A percentile compares a stretch with the other conserved stretches of the same genome.
Evolutionary conservation across 2,888 invertebrate genomes (phyloP).

Genomic region (Rutpela maculata): DNA sequence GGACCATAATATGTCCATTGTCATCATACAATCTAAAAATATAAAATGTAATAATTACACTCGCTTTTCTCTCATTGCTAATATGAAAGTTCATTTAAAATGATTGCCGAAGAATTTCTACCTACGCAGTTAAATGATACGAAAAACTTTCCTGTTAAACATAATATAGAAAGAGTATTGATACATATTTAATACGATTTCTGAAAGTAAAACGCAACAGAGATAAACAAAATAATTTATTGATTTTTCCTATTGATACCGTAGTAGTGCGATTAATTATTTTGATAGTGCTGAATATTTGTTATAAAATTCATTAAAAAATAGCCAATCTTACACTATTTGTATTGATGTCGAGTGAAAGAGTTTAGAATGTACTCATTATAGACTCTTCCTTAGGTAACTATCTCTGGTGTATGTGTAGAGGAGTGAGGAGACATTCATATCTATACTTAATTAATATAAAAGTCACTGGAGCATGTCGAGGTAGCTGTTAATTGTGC

Average conservation of each 20-base stretch:
- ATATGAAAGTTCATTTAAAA: slow-evolving; percentile 21
- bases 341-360: slow-evolving; percentile 27
- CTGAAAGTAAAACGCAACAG: slow-evolving; percentile 4
- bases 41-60: background rate
- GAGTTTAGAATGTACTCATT: slow-evolving; percentile 21
- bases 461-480: background rate
- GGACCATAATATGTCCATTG: background rate
- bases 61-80: background rate
- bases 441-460: background rate
- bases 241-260: slow-evolving; percentile 18
- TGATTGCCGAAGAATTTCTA: background rate
- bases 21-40: background rate
- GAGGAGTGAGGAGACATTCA: background rate
- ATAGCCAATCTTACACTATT: slow-evolving; percentile 23
- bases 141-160: background rate
- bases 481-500: background rate
- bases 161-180: background rate
- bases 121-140: background rate
- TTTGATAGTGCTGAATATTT: slow-evolving; percentile 14
- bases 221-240: slow-evolving; percentile 1
- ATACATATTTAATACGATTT: background rate
- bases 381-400: slow-evolving; percentile 4
- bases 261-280: slow-evolving; percentile 15
- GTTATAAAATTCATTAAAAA: slow-evolving; percentile 17
- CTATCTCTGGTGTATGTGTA: slow-evolving; percentile 1